Evolutionary conservation across 2,797 vertebrate genomes (phyloP).

Genomic region (Crossoptilon crossoptilon): DNA sequence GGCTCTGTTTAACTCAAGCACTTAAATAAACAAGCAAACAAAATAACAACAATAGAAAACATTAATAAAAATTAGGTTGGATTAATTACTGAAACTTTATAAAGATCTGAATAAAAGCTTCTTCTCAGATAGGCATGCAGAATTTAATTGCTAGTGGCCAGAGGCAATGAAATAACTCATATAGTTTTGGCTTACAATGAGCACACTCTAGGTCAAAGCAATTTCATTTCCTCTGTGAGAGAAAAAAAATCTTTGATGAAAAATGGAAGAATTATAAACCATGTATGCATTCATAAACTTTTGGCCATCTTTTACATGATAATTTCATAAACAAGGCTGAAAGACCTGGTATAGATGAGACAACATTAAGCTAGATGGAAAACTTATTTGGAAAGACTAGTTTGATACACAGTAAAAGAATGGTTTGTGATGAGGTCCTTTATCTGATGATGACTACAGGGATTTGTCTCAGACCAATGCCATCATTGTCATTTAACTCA

Average conservation of each 20-base stretch:
- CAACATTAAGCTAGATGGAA: not conserved
- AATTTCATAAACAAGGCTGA: not conserved
- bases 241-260: not conserved
- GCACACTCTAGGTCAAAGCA: not conserved
- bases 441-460: not conserved
- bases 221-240: not conserved
- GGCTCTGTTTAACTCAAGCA: not conserved
- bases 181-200: not conserved
- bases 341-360: not conserved
- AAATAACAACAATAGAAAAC: not conserved
- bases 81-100: not conserved
- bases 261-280: not conserved
- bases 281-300: not conserved
- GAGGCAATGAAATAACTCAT: not conserved
- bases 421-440: not conserved
- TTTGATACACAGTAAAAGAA: not conserved
- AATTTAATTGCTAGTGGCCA: not conserved
- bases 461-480: not conserved
- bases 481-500: not conserved
- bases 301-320: not conserved
- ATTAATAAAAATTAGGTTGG: not conserved
- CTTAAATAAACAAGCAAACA: not conserved
- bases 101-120: conserved; percentile 27
- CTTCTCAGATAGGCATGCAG: not conserved
- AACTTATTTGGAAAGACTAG: not conserved